Percentiles rank a stretch among this genome's conserved stretches.
Evolutionary conservation across 2,888 invertebrate species (phyloP).

Genomic region (Cremastinae sp.): DNA sequence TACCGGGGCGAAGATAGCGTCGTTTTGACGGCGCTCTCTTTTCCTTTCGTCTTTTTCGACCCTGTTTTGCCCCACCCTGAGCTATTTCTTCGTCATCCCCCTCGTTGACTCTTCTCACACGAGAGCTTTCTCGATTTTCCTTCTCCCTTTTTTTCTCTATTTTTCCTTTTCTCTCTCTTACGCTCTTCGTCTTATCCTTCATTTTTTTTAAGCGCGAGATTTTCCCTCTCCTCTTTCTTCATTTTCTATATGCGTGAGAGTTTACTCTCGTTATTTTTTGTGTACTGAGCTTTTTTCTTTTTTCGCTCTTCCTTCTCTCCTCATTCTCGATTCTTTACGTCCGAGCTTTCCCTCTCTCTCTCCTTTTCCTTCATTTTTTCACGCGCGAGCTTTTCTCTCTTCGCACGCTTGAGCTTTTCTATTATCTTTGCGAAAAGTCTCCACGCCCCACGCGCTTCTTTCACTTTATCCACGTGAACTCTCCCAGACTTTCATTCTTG

Average conservation of each 20-base stretch:
- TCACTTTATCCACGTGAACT: no score
- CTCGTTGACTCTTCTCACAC: slow-evolving; percentile 32
- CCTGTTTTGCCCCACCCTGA: slow-evolving; percentile 46
- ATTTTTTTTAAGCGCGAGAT: neutral
- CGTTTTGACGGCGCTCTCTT: slow-evolving; percentile 38
- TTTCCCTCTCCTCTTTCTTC: neutral
- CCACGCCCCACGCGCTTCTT: no score
- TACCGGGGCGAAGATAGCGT: slow-evolving; percentile 35
- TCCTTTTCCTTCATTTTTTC: no score
- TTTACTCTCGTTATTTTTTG: no score
- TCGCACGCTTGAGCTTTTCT: no score
- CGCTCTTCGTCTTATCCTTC: neutral
- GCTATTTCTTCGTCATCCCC: slow-evolving; percentile 22
- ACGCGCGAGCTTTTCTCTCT: no score
- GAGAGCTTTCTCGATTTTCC: slow-evolving; percentile 23
- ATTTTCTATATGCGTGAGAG: no score
- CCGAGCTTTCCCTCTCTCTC: no score
- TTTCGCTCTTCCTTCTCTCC: neutral
- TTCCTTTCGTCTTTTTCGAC: slow-evolving; percentile 47
- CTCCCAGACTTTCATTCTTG: no score
- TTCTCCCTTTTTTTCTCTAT: slow-evolving; percentile 1
- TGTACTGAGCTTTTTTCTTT: neutral
- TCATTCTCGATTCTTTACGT: neutral
- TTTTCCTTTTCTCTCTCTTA: slow-evolving; percentile 22
- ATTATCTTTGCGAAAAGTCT: no score